These are phyloP conservation scores for Cheilosia variabilis DNA, from an alignment of 2,888 invertebrate species.

Conservation along the genomic window DNA sequence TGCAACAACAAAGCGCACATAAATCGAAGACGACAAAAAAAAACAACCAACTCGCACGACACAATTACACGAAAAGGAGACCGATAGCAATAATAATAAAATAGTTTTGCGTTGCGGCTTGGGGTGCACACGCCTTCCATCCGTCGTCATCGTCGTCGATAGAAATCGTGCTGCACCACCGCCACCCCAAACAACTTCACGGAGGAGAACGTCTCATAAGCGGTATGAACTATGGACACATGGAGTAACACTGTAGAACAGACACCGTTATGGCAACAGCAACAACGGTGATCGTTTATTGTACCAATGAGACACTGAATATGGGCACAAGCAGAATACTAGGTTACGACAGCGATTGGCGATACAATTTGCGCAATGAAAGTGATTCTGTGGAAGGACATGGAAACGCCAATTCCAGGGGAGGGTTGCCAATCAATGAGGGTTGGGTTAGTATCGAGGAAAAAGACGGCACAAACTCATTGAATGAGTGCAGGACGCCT, in stretches of 20 bases:
- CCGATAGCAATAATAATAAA: constrained; percentile 67
- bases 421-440: not conserved
- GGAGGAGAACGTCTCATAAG: constrained; percentile 13
- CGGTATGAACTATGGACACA: constrained; percentile 8
- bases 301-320: constrained; percentile 30
- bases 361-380: constrained; percentile 26
- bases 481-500: no score
- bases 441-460: no score
- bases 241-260: constrained; percentile 48
- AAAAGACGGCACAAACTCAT: no score
- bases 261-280: constrained; percentile 49
- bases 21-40: not conserved
- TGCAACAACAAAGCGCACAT: constrained; percentile 37
- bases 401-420: not conserved
- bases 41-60: constrained; percentile 55
- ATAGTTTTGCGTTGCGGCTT: constrained; percentile 56
- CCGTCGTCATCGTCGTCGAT: constrained; percentile 11
- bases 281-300: constrained; percentile 18
- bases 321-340: constrained; percentile 43
- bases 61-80: constrained; percentile 55
- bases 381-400: constrained; percentile 5
- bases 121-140: constrained; percentile 66
- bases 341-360: constrained; percentile 10
- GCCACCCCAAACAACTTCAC: constrained; percentile 10
- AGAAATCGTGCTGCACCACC: constrained; percentile 31